phyloP scores from a whole-genome alignment of 1,140 invertebrate species.

The Orius insidiosus region DNA sequence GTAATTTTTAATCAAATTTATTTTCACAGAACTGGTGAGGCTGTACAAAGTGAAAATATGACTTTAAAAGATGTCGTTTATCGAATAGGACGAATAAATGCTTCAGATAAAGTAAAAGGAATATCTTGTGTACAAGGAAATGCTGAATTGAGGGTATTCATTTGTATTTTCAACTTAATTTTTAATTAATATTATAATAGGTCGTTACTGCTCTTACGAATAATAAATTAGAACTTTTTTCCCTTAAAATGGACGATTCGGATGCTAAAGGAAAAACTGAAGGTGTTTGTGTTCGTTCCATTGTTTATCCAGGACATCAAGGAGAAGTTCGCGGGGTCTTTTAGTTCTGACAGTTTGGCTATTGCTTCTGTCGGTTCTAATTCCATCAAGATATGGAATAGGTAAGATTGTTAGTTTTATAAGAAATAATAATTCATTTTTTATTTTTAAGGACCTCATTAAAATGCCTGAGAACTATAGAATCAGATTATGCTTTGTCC shows the following conservation, averaged over 20 bases:
- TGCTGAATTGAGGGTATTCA: slow-evolving; percentile 47
- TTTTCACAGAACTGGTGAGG: slow-evolving; percentile 16
- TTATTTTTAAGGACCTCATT: slow-evolving; percentile 43
- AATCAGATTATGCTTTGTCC: slow-evolving; percentile 48
- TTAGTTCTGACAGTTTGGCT: slow-evolving; percentile 79
- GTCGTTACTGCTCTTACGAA: slow-evolving; percentile 39
- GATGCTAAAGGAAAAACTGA: slow-evolving; percentile 32
- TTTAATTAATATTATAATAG: too few relatives aligned
- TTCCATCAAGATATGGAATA: slow-evolving; percentile 85
- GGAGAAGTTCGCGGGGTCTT: slow-evolving; percentile 71
- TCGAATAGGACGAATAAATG: slow-evolving; percentile 45
- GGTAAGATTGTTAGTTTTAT: slow-evolving; percentile 33
- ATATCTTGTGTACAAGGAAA: slow-evolving; percentile 46
- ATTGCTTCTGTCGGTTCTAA: slow-evolving; percentile 72
- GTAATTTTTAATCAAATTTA: too few relatives aligned
- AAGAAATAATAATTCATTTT: background rate
- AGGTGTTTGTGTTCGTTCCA: slow-evolving; percentile 31
- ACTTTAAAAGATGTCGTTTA: slow-evolving; percentile 56
- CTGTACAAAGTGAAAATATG: slow-evolving; percentile 13
- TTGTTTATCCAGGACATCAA: slow-evolving; percentile 61
- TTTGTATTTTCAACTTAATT: too few relatives aligned
- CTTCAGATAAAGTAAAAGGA: slow-evolving; percentile 49
- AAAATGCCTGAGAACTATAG: slow-evolving; percentile 63
- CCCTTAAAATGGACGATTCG: slow-evolving; percentile 30
- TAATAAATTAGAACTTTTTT: slow-evolving; percentile 50